Percentiles rank a stretch among this genome's conserved stretches.
These are phyloP conservation scores for Calameuta pallipes DNA, from an alignment of 2,888 invertebrate genomes.

Conservation along the genomic window DNA sequence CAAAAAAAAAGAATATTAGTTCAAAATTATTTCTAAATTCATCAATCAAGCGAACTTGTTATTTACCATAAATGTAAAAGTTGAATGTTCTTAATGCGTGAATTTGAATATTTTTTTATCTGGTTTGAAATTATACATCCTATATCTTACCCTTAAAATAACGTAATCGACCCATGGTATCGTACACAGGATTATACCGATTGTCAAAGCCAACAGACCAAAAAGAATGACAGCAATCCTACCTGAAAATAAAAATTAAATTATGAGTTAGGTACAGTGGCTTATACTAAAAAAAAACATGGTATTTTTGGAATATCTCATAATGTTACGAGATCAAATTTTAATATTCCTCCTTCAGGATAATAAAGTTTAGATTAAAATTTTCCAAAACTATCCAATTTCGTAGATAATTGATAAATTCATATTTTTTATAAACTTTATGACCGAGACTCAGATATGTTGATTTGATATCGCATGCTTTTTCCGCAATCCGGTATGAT, in stretches of 20 bases:
- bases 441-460: background rate
- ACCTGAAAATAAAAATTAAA: conserved; percentile 73
- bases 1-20: conserved; percentile 13
- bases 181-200: conserved; percentile 84
- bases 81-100: too few relatives aligned
- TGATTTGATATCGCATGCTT: background rate
- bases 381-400: background rate
- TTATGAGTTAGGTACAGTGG: background rate
- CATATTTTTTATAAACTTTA: too few relatives aligned
- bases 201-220: conserved; percentile 82
- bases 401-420: too few relatives aligned
- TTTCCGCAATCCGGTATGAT: background rate
- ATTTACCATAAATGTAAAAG: background rate
- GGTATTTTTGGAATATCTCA: background rate
- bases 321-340: background rate
- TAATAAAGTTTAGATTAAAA: background rate
- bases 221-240: conserved; percentile 83
- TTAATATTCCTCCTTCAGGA: background rate
- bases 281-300: background rate
- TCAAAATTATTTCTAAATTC: background rate
- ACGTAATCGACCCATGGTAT: conserved; percentile 91
- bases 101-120: too few relatives aligned
- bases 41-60: background rate
- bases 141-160: conserved; percentile 78
- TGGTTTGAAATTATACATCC: too few relatives aligned